A percentile compares a stretch with the other conserved stretches of the same genome.
phyloP scores from a whole-genome alignment of 1,140 invertebrate genomes.

The Vollenhovia emeryi region DNA sequence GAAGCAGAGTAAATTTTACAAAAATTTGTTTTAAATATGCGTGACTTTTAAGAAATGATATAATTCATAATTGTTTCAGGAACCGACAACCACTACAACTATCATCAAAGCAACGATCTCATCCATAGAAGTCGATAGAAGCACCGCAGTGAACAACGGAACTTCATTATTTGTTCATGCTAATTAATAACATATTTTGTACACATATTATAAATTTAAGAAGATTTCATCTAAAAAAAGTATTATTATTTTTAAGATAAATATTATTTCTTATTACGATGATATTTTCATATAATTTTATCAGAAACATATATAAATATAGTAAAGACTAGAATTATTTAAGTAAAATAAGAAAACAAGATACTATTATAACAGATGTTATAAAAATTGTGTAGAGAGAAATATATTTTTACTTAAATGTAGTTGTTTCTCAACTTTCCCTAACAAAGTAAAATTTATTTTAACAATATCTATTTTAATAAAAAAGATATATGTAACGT shows the following conservation, averaged over 20 bases:
- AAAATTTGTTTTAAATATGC: neutral
- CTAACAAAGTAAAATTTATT: neutral
- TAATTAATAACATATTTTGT: conserved; percentile 70
- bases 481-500: neutral
- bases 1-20: neutral
- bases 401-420: conserved; percentile 45
- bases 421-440: neutral
- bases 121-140: conserved; percentile 71
- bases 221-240: conserved; percentile 24
- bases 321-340: conserved; percentile 9
- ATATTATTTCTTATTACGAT: neutral
- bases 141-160: conserved; percentile 19
- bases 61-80: conserved; percentile 60
- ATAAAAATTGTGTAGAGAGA: conserved; percentile 16
- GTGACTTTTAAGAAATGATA: neutral
- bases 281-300: neutral
- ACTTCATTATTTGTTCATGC: conserved; percentile 77
- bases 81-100: conserved; percentile 64
- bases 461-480: too few relatives aligned
- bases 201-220: conserved; percentile 22
- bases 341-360: neutral
- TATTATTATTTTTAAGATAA: conserved; percentile 58
- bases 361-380: neutral
- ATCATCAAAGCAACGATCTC: conserved; percentile 76
- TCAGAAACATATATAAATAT: neutral